Percentiles rank a stretch among this genome's conserved stretches.
phyloP scores from a whole-genome alignment of 2,113 vertebrate genomes.

The Plectropomus leopardus region DNA sequence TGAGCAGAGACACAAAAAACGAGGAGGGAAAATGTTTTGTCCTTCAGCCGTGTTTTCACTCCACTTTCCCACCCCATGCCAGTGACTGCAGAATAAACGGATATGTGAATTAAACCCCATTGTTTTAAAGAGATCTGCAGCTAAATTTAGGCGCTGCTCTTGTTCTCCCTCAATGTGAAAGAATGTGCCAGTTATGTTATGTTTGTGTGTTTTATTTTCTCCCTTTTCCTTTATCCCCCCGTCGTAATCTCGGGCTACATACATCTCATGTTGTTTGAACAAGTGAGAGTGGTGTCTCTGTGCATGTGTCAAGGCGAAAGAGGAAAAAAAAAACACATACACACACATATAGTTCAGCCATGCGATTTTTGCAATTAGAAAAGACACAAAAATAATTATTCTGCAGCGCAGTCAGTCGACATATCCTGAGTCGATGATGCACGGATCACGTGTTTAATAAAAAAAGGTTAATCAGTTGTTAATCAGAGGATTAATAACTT shows the following conservation, averaged over 20 bases:
- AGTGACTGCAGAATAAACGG: constrained; percentile 83
- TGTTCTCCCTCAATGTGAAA: constrained; percentile 63
- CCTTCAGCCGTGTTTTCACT: constrained; percentile 80
- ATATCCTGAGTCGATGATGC: constrained; percentile 86
- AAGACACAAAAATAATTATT: constrained; percentile 89
- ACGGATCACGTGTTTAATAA: constrained; percentile 88
- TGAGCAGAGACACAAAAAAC: constrained; percentile 78
- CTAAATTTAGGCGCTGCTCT: constrained; percentile 78
- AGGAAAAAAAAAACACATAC: constrained; percentile 42
- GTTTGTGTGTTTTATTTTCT: constrained; percentile 72
- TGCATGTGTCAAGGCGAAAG: constrained; percentile 68
- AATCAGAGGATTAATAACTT: constrained; percentile 90
- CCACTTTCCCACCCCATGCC: constrained; percentile 75
- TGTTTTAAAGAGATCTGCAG: constrained; percentile 83
- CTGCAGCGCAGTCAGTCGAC: constrained; percentile 83
- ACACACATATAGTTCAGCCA: constrained; percentile 80
- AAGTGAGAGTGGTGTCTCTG: constrained; percentile 61
- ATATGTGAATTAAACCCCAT: constrained; percentile 86
- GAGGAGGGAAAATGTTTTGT: constrained; percentile 79
- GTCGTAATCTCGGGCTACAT: constrained; percentile 66
- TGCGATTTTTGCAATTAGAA: constrained; percentile 87
- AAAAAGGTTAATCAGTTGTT: constrained; percentile 90
- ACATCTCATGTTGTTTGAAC: constrained; percentile 67
- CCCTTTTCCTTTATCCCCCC: constrained; percentile 67
- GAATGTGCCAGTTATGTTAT: constrained; percentile 71